Evolutionary conservation across 1,140 invertebrate genomes (phyloP), one percentile per base, ranked within the genome.

Genomic region (Notospermus geniculatus): DNA sequence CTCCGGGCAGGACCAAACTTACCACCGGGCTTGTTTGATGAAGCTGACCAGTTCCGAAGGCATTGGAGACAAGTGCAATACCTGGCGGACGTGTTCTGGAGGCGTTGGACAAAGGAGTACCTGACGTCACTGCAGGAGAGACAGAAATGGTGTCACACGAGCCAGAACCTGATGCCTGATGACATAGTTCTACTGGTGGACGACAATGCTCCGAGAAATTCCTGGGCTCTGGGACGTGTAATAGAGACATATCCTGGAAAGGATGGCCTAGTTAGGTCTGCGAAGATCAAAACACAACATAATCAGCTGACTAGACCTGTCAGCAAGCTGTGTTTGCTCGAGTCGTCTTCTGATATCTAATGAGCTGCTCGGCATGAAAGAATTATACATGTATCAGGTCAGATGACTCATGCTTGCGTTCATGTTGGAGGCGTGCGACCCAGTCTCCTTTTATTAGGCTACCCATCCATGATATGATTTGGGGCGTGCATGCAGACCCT

Each of bases 271-370:
- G 62, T 63, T 15, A 66, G 66, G 32, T 53, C 54, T 25, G 69
- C 66, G 7, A 60, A 61, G 23, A 63, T 68, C 22, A 68, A 65
- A 54, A 67, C 55, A 50, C 32, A 36, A 15, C 32, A 36, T 36
- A 36, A 36, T 36, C 5, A 36, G 32, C 32, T 36, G 32, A 36
- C 15, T 7, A 36, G 32, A 36, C 32, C 32, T 36, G 32, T 36
- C 32, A 36, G 5, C 32, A 36, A 36, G 32, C 32, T 36, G 32
- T 36, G 32, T 36, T 36, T 36, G 15, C 32, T 36, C 15, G 32
- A 36, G 32, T 36, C 32, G 32, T 36, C 32, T 36, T 4, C 15
- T 36, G 32, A 36, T 36, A 36, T 36, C 32, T 36, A 36, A 15
- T 36, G 32, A 36, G 32, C 32, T 36, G 4, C 32, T 4, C 15